phyloP scores from a whole-genome alignment of 2,797 vertebrate species.

The Petrocephalus sullivani region DNA sequence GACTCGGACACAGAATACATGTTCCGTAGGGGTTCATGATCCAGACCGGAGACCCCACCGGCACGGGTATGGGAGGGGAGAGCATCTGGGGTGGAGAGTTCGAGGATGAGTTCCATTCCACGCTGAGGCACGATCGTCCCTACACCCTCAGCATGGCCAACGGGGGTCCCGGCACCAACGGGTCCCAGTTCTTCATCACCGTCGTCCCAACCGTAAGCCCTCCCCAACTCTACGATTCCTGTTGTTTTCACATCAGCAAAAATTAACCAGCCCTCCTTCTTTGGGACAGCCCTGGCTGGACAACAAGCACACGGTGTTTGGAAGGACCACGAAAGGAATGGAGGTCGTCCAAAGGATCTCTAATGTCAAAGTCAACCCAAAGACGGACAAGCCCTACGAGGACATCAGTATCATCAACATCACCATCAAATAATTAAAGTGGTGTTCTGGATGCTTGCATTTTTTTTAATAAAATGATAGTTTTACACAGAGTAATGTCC shows the following conservation, averaged over 20 bases:
- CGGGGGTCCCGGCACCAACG: slow-evolving; percentile 87
- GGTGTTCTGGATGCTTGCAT: background rate
- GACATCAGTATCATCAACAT: slow-evolving; percentile 98
- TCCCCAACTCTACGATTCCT: background rate
- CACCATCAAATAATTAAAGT: slow-evolving; percentile 76
- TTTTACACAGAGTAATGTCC: slow-evolving; percentile 29
- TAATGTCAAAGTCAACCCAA: slow-evolving; percentile 93
- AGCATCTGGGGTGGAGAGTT: slow-evolving; percentile 99
- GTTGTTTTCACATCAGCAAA: background rate
- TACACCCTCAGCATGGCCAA: slow-evolving; percentile 99
- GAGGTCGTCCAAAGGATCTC: slow-evolving; percentile 97
- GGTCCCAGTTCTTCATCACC: slow-evolving; percentile 94
- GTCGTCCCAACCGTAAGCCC: slow-evolving; percentile 91
- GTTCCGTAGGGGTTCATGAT: slow-evolving; percentile 89
- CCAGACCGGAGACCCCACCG: slow-evolving; percentile 96
- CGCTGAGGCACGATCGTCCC: slow-evolving; percentile 90
- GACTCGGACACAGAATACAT: background rate
- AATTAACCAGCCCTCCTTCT: background rate
- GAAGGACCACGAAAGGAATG: slow-evolving; percentile 92
- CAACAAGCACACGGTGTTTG: slow-evolving; percentile 98
- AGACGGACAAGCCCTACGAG: slow-evolving; percentile 96
- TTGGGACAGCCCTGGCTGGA: slow-evolving; percentile 87
- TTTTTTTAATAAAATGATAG: slow-evolving; percentile 35
- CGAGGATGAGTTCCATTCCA: slow-evolving; percentile 95
- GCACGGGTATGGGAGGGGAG: slow-evolving; percentile 97